Evolutionary conservation across 2,888 invertebrate genomes (phyloP), one percentile per base, ranked within the genome.

Genomic region (Sarcophaga caerulescens): DNA sequence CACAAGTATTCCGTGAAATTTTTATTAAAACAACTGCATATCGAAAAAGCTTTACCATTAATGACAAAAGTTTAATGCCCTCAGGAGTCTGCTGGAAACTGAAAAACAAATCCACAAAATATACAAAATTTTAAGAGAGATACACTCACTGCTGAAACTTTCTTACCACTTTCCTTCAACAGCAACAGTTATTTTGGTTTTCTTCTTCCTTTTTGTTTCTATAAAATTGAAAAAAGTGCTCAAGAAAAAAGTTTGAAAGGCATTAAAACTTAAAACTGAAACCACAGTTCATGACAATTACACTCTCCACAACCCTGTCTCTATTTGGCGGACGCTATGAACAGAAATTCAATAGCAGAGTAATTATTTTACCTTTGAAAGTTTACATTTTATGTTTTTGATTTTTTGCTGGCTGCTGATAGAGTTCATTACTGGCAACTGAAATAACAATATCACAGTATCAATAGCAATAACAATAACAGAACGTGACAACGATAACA

Each of bases 21-120:
- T 74, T 57, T 35, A 63, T 25, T 60, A 44, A 47, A 23, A 17
- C 35, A 35, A 35, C 35, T 10, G 35, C 35, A 35, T 2, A 35
- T 66, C 47, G 66, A 57, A 75, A 23, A 66, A 74, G 69, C 78
- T 69, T 78, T 63, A 44, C 52, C 45, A 66, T 70, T 87, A 87
- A 87, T 84, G 81, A 84, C 81, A 84, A 87, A 87, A 87, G 87
- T 87, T 87, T 84, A 81, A 76, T 84, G 79, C 78, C 84, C 84
- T 57, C 59, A 68, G 76, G 84, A 76, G 23, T 66, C 35, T 65
- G 59, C 60, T 25, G 81, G 78, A 35, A 2, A 35, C 2, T 0
- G 35, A 35, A 35, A 35, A 8, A 35, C 35, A 35, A 75, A 78
- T 68, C 73, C 65, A 66, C 25, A 70, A 65, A 86, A 65, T 35